Base-by-base conservation (phyloP, 2,797 vertebrate genomes). In the Bryconaethiops microstoma region DNA sequence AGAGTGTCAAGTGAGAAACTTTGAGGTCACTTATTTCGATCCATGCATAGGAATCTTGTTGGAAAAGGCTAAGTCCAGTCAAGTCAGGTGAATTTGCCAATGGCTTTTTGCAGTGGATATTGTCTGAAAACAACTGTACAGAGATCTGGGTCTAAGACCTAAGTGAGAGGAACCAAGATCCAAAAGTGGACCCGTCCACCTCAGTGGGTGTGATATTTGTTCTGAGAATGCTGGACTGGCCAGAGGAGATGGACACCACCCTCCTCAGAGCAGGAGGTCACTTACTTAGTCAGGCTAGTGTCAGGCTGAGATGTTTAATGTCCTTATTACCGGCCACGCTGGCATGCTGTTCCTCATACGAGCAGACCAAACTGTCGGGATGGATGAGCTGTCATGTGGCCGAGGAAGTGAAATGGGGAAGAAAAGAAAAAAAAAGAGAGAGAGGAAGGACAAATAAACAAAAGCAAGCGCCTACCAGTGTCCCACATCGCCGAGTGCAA, bases 241-340 rank as follows among this genome's bases (percentile, higher is more conserved):
- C 17, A 29, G 60, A 48, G 59, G 54, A 65, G 64, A 79, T 50
- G 72, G 21, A 60, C 59, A 21, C 35, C 19, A 59, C 13, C 6
- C 54, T 55, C 54, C 68, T 59, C 80, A 86, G 54, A 85, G 65
- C 74, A 7, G 85, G 89, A 88, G 88, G 89, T 90, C 85, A 67
- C 73, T 82, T 0, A 10, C 62, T 29, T 12, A 62, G 65, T 73
- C 39, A 0, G 78, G 29, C 60, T 69, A 71, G 25, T 50, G 63
- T 64, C 72, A 86, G 87, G 80, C 85, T 35, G 67, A 87, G 78
- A 86, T 87, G 86, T 88, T 90, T 90, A 87, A 88, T 88, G 80
- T 87, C 81, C 83, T 89, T 81, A 89, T 89, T 91, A 90, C 76
- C 1, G 29, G 39, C 74, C 45, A 62, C 71, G 79, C 80, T 86